Evolutionary conservation across 2,113 vertebrate genomes (phyloP).

Genomic region (Aegithalos caudatus): DNA sequence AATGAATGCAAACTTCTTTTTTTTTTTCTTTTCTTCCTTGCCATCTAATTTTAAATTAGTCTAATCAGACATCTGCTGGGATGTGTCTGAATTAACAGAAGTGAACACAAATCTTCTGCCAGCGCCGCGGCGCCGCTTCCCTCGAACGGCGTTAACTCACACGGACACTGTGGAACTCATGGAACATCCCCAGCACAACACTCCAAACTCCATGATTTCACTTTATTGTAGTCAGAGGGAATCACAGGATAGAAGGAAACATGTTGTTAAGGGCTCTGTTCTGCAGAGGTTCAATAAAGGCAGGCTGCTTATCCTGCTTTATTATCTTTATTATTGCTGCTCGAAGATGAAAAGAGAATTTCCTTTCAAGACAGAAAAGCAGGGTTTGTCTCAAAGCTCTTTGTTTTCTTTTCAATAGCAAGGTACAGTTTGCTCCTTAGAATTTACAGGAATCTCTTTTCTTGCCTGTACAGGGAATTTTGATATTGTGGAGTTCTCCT

Average conservation of each 20-base stretch:
- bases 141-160: not conserved
- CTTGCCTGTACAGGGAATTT: not conserved
- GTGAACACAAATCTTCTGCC: not conserved
- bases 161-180: not conserved
- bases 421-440: not conserved
- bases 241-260: not conserved
- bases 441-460: not conserved
- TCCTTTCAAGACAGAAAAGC: not conserved
- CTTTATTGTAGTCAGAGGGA: conserved; percentile 26
- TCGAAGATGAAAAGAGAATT: not conserved
- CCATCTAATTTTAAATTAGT: conserved; percentile 37
- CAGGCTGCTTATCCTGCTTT: not conserved
- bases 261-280: not conserved
- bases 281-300: not conserved
- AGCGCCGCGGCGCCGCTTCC: not conserved
- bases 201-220: not conserved
- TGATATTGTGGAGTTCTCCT: not conserved
- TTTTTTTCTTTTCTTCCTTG: not conserved
- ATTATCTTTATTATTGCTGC: not conserved
- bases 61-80: conserved; percentile 44
- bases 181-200: not conserved
- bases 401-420: not conserved
- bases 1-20: not conserved
- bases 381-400: not conserved
- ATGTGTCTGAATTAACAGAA: not conserved